Evolutionary conservation across 2,888 invertebrate species (phyloP), one percentile per base, ranked within the genome.

Genomic region (Drosophila kokeensis): DNA sequence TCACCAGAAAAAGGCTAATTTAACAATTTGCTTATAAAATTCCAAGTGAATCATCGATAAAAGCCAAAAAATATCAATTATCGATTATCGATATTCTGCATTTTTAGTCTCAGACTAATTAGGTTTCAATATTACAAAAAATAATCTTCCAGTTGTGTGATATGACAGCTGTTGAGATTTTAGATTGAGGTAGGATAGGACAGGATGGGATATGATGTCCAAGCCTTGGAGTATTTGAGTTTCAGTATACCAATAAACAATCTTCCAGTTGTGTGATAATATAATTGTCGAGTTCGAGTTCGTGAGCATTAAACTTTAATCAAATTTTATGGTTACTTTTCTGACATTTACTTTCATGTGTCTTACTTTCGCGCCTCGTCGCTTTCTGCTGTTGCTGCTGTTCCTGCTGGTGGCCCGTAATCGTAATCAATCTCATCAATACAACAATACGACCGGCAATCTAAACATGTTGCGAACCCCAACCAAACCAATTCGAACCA

Each of bases 391-490:
- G 38, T n/a, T 38, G 30, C 30, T 30, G 30, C 63, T 68, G 42
- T n/a, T 38, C 11, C 32, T 32, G 10, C 29, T 49, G 50, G 34
- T 49, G 55, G 48, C 61, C 68, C 76, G 66, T 71, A 81, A 81
- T 86, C 83, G 89, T 79, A 78, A 88, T 90, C 87, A 88, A 90
- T 90, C 83, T 79, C 79, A 84, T 87, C 90, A 86, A 83, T 77
- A 72, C 79, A 76, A 83, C 78, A 87, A 83, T 80, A 80, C 85
- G 66, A 76, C 79, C 67, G 50, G 59, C 55, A 77, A 77, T 63
- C 57, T n/a, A 63, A 71, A 66, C 65, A 50, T 53, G 61, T 36
- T 29, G 53, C 42, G 48, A 66, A 64, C 67, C 49, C 54, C 36
- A 38, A 55, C 36, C 45, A 62, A 64, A 66, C 54, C 30, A 60